Evolutionary conservation across 1,140 invertebrate species (phyloP).

Genomic region (Sycophila sp.): DNA sequence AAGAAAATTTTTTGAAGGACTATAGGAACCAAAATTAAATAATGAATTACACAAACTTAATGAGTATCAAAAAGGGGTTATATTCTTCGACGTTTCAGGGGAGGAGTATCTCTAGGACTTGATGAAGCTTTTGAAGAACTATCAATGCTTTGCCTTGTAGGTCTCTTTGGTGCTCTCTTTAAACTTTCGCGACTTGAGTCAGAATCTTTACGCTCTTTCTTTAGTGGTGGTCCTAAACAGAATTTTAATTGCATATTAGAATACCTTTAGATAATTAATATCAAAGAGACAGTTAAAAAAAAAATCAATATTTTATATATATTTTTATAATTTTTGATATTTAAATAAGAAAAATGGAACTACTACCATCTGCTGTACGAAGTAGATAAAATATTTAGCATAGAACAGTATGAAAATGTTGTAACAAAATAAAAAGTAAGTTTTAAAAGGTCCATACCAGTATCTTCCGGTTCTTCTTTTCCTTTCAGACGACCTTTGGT

Average conservation of each 20-base stretch:
- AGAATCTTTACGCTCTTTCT: conserved; percentile 64
- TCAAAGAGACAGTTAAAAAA: too few species aligned
- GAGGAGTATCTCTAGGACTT: conserved; percentile 63
- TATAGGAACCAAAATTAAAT: conserved; percentile 36
- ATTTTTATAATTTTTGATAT: too few species aligned
- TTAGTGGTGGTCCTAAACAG: conserved; percentile 50
- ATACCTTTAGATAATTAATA: too few species aligned
- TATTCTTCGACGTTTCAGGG: conserved; percentile 61
- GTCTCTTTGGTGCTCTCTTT: conserved; percentile 61
- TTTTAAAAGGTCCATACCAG: conserved; percentile 40
- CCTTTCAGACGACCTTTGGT: conserved; percentile 61
- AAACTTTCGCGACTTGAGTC: conserved; percentile 58
- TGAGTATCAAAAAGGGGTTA: conserved; percentile 45
- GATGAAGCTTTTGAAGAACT: conserved; percentile 59
- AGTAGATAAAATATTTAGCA: too few species aligned
- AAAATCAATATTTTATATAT: too few species aligned
- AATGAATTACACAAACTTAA: conserved; percentile 30
- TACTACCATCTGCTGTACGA: too few species aligned
- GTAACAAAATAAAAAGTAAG: too few species aligned
- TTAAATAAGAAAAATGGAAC: too few species aligned
- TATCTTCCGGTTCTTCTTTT: conserved; percentile 61
- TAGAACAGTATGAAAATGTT: too few species aligned
- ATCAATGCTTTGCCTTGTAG: conserved; percentile 63
- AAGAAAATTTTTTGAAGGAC: conserved; percentile 22
- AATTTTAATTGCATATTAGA: not conserved